A percentile compares a stretch with the other conserved stretches of the same genome.
Conservation (phyloP, 2,797 vertebrate species). For the Hypotaenidia philippensis region DNA sequence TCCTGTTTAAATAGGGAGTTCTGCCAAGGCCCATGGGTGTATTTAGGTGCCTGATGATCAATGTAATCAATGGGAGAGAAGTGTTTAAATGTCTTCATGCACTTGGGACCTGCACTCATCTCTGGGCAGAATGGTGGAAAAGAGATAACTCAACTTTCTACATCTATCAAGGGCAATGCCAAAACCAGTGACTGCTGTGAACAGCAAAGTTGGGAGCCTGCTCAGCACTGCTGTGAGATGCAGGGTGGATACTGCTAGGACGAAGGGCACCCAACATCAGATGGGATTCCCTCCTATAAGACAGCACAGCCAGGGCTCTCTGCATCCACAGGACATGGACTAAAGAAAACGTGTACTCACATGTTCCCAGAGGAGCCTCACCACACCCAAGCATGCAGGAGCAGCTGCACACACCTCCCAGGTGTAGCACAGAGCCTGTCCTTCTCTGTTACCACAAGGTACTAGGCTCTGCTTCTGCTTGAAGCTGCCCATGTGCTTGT, state of each 20-base stretch:
- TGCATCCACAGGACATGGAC: not conserved
- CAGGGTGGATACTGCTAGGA: not conserved
- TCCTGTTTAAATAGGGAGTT: not conserved
- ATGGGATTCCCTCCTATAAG: not conserved
- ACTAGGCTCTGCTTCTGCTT: conserved; percentile 9
- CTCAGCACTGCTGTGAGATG: not conserved
- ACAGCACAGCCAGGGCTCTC: fast-evolving
- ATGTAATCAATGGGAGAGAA: not conserved
- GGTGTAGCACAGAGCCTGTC: not conserved
- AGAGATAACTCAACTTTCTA: not conserved
- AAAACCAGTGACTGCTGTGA: not conserved
- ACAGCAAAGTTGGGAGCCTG: not conserved
- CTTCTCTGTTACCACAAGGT: not conserved
- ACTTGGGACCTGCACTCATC: not conserved
- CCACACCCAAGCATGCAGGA: not conserved
- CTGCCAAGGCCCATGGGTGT: not conserved
- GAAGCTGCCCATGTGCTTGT: not conserved
- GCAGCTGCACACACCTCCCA: not conserved
- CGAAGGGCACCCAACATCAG: not conserved
- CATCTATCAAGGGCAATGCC: not conserved
- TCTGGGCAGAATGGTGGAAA: not conserved
- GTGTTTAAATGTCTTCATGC: not conserved
- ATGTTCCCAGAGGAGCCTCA: not conserved
- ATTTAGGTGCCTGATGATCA: not conserved
- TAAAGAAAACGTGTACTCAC: not conserved